These are phyloP conservation scores for Rostratula benghalensis DNA, from an alignment of 2,113 vertebrate genomes.

Conservation along the genomic window DNA sequence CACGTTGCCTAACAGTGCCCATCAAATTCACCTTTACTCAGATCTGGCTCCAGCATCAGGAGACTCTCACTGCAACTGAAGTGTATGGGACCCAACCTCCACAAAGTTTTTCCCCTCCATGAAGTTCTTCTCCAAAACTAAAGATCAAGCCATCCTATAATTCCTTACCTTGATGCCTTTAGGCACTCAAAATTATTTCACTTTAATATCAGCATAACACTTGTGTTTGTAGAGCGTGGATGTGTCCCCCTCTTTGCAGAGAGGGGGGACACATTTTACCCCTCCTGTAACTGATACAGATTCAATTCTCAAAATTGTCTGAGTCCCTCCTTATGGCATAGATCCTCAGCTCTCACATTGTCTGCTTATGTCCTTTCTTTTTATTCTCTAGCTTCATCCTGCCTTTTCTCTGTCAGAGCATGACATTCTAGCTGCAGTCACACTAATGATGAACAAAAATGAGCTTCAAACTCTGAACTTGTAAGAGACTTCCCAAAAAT, in stretches of 20 bases:
- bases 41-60: not conserved
- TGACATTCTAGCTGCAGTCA: not conserved
- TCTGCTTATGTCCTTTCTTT: not conserved
- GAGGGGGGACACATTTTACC: no score
- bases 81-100: not conserved
- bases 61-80: not conserved
- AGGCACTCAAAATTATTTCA: not conserved
- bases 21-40: not conserved
- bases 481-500: not conserved
- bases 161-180: not conserved
- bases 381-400: not conserved
- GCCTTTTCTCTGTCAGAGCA: not conserved
- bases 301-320: not conserved
- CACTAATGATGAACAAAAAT: not conserved
- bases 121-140: not conserved
- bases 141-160: not conserved
- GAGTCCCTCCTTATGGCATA: not conserved
- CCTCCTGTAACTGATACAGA: not conserved
- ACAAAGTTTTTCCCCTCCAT: not conserved
- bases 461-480: slow-evolving; percentile 19
- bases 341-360: not conserved
- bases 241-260: not conserved
- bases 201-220: not conserved
- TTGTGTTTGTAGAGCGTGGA: not conserved
- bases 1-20: not conserved